Evolutionary conservation across 2,113 vertebrate genomes (phyloP).

Genomic region (Strix aluco): DNA sequence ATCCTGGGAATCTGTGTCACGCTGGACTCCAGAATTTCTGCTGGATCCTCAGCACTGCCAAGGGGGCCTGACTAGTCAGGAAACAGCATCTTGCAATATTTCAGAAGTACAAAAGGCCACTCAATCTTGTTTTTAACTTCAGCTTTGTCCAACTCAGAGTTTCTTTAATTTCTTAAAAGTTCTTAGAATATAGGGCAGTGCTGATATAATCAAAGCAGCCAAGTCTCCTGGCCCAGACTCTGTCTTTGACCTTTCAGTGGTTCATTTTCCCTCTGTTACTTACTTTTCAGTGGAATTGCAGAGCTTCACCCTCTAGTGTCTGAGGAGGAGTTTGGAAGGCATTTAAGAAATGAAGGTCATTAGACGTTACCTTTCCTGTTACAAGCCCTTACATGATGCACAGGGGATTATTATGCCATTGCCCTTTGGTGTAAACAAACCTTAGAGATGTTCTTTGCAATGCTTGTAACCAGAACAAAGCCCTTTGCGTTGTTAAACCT

Average conservation of each 20-base stretch:
- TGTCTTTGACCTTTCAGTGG: background rate
- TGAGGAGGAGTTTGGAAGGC: slow-evolving; percentile 53
- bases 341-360: slow-evolving; percentile 53
- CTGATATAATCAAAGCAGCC: slow-evolving; percentile 50
- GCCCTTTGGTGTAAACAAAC: slow-evolving; percentile 65
- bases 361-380: slow-evolving; percentile 40
- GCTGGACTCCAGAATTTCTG: background rate
- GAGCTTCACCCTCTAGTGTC: slow-evolving; percentile 53
- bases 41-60: background rate
- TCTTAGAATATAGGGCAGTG: slow-evolving; percentile 37
- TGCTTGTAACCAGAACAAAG: slow-evolving; percentile 65
- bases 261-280: slow-evolving; percentile 36
- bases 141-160: background rate
- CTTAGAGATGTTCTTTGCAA: slow-evolving; percentile 23
- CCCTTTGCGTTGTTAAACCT: slow-evolving; percentile 8
- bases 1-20: background rate
- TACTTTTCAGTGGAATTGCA: slow-evolving; percentile 16
- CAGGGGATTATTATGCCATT: slow-evolving; percentile 41
- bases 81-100: background rate
- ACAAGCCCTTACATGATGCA: slow-evolving; percentile 62
- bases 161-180: slow-evolving; percentile 58
- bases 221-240: slow-evolving; percentile 10
- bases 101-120: slow-evolving; percentile 22
- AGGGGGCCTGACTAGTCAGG: background rate
- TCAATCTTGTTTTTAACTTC: slow-evolving; percentile 22